Conservation (phyloP, 2,888 invertebrate genomes). For the Sinhomidia bicolor region DNA sequence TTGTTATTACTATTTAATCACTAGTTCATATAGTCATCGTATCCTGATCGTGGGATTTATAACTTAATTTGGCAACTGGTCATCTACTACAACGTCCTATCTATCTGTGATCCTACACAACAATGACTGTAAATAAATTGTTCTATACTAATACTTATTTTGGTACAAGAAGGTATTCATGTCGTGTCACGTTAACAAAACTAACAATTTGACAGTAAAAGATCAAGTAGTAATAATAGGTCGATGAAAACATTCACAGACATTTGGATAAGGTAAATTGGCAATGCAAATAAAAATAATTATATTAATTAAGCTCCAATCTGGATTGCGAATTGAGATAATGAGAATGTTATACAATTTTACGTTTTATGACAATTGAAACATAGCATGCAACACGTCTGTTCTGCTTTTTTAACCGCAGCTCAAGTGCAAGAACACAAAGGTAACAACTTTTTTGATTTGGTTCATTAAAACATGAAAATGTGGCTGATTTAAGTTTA, state of each 20-base stretch:
- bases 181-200: slow-evolving; percentile 12
- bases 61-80: slow-evolving; percentile 35
- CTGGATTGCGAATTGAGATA: background rate
- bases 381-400: background rate
- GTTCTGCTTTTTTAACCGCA: background rate
- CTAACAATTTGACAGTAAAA: background rate
- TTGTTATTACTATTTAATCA: too few relatives aligned
- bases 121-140: too few relatives aligned
- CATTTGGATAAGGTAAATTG: background rate
- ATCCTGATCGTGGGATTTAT: too few relatives aligned
- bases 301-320: background rate
- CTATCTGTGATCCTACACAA: too few relatives aligned
- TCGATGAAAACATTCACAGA: too few relatives aligned
- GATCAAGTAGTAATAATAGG: too few relatives aligned
- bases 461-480: background rate
- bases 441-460: background rate
- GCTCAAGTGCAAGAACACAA: slow-evolving; percentile 46
- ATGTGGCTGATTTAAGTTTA: background rate
- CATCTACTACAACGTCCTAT: too few relatives aligned
- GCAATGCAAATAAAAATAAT: background rate
- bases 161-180: slow-evolving; percentile 57
- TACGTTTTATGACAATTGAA: too few relatives aligned
- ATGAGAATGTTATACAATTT: background rate
- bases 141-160: too few relatives aligned
- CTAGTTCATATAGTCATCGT: too few relatives aligned